Evolutionary conservation across 2,888 invertebrate species (phyloP).

Genomic region (Noctua janthe): DNA sequence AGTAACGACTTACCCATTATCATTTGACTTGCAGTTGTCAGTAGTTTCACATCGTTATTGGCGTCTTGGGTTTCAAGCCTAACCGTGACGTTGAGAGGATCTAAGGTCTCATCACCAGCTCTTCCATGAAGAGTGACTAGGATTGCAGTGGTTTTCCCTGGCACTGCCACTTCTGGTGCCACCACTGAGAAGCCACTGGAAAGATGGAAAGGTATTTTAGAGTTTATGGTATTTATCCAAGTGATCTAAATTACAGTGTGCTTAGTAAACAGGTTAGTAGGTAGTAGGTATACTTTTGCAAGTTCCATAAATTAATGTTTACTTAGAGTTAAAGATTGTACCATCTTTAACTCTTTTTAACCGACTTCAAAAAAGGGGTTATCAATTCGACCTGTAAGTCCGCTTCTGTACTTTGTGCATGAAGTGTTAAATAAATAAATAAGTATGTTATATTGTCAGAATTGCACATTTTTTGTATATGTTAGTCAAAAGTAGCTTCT

Average conservation of each 20-base stretch:
- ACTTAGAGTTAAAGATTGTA: too few species aligned
- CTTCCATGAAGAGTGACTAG: constrained; percentile 91
- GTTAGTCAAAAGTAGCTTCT: too few species aligned
- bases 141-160: constrained; percentile 92
- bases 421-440: too few species aligned
- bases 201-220: constrained; percentile 56
- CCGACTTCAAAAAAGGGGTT: too few species aligned
- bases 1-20: constrained; percentile 81
- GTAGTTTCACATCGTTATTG: constrained; percentile 84
- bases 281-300: background rate
- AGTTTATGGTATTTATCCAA: background rate
- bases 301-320: background rate
- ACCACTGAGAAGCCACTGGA: constrained; percentile 92
- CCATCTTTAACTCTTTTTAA: too few species aligned
- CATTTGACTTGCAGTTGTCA: constrained; percentile 88
- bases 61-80: constrained; percentile 88
- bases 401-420: too few species aligned
- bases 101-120: constrained; percentile 80
- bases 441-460: too few species aligned
- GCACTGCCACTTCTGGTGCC: constrained; percentile 92
- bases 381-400: too few species aligned
- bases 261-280: background rate
- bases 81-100: constrained; percentile 91
- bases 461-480: too few species aligned
- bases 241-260: background rate